Evolutionary conservation across 2,113 vertebrate genomes (phyloP), one percentile per base, ranked within the genome.

Genomic region (Oreochromis niloticus): DNA sequence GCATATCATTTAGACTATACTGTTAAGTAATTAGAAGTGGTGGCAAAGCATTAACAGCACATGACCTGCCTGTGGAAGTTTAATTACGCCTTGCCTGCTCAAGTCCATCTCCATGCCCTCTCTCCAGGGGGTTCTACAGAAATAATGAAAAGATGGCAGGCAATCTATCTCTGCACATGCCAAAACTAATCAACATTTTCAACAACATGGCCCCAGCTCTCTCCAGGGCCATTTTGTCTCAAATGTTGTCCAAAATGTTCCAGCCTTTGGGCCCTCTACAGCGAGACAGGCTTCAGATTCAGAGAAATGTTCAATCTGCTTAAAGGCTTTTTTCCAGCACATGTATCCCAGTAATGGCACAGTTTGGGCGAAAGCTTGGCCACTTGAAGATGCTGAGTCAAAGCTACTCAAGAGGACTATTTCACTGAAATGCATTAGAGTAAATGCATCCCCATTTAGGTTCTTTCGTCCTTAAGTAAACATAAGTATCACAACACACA

Each of bases 71-170:
- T 90, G 92, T 92, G 90, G 87, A 86, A 94, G 95, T 95, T 95
- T 96, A 96, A 97, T 96, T 96, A 96, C 68, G 86, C 56, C 82
- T 91, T 83, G 88, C 91, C 91, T 88, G 88, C 92, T 92, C 85
- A 84, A 90, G 88, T 90, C 87, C 52, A 57, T 94, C 92, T 91
- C 87, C 79, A 84, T 92, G 94, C 92, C 95, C 93, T 92, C 93
- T 93, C 93, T 91, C 91, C 16, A 32, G 92, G 90, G 91, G 88
- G 80, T 85, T 85, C 75, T 34, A 56, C 32, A 87, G 79, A 93
- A 92, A 95, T 94, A 95, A 95, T 94, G 92, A 89, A 93, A 93
- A 93, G 90, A 96, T 94, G 94, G 89, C 94, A 94, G 84, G 91
- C 93, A 94, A 89, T 95, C 93, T 94, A 89, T 95, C 92, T 92